Conservation (phyloP, 1,140 invertebrate genomes). For the Drepana arcuata region DNA sequence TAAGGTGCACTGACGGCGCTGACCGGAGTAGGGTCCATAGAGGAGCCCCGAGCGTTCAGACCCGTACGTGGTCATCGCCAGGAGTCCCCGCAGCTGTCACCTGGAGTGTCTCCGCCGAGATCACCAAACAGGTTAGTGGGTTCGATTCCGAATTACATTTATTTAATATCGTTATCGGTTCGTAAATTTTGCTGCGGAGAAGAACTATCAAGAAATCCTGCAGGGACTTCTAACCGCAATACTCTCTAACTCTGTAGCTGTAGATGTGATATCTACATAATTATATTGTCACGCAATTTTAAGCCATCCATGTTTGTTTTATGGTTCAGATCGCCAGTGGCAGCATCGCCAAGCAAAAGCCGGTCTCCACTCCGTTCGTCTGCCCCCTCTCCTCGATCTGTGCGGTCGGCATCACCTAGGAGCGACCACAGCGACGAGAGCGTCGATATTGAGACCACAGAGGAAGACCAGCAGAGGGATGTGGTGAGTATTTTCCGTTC, state of each 20-base stretch:
- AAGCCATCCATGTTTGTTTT: too few relatives aligned
- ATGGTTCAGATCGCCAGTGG: constrained; percentile 44
- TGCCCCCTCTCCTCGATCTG: constrained; percentile 35
- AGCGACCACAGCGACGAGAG: constrained; percentile 61
- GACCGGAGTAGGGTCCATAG: constrained; percentile 42
- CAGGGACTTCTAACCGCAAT: too few relatives aligned
- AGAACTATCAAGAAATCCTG: too few relatives aligned
- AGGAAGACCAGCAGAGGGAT: constrained; percentile 51
- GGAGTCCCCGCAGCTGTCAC: constrained; percentile 48
- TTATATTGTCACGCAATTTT: too few relatives aligned
- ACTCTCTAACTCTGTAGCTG: too few relatives aligned
- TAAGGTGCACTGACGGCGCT: constrained; percentile 53
- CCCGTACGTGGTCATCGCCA: constrained; percentile 44
- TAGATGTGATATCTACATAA: too few relatives aligned
- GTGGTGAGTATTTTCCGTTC: constrained; percentile 51
- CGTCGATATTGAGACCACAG: constrained; percentile 62
- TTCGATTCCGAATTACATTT: too few relatives aligned
- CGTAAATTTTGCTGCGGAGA: too few relatives aligned
- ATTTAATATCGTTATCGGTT: too few relatives aligned
- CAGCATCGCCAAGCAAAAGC: constrained; percentile 30
- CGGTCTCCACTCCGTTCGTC: constrained; percentile 37
- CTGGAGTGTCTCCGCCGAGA: constrained; percentile 34
- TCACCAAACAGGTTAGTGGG: constrained; percentile 40
- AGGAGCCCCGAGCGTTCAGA: constrained; percentile 55
- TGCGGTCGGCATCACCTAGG: constrained; percentile 41